Conservation (phyloP, 2,113 vertebrate species). For the Cygnus buccinator region DNA sequence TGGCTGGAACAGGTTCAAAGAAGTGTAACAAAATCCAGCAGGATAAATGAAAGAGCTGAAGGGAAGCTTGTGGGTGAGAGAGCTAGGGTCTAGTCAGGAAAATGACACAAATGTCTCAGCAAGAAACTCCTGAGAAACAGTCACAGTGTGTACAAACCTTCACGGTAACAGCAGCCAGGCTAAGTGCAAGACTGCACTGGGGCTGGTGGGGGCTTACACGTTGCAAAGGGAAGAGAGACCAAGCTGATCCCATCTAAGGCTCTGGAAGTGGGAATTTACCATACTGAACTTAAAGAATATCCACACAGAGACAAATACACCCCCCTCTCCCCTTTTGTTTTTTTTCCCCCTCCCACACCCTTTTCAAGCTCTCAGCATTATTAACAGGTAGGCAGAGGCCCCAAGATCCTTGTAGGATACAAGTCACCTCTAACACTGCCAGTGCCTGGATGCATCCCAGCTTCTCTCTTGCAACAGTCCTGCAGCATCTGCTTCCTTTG, state of each 20-base stretch:
- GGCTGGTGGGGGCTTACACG: too few species aligned
- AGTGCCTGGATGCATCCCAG: background rate
- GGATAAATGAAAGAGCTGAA: background rate
- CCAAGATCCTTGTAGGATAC: background rate
- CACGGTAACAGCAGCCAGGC: background rate
- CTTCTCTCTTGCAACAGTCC: background rate
- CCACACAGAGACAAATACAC: background rate
- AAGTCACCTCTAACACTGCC: background rate
- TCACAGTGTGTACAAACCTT: background rate
- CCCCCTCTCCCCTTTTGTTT: background rate
- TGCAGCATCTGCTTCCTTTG: background rate
- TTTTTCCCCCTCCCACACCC: background rate
- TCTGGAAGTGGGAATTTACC: background rate
- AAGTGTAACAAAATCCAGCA: background rate
- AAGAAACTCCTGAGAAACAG: background rate
- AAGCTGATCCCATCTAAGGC: background rate
- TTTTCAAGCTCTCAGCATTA: background rate
- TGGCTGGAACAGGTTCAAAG: background rate
- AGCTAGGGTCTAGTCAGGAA: background rate
- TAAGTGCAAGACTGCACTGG: rapidly evolving
- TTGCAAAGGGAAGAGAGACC: background rate
- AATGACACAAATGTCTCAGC: background rate
- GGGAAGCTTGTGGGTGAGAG: background rate
- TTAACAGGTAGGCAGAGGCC: background rate
- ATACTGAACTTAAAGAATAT: background rate